Percentiles rank a stretch among this genome's conserved stretches.
Evolutionary conservation across 2,888 invertebrate genomes (phyloP).

Genomic region (Ophion obscuratus): DNA sequence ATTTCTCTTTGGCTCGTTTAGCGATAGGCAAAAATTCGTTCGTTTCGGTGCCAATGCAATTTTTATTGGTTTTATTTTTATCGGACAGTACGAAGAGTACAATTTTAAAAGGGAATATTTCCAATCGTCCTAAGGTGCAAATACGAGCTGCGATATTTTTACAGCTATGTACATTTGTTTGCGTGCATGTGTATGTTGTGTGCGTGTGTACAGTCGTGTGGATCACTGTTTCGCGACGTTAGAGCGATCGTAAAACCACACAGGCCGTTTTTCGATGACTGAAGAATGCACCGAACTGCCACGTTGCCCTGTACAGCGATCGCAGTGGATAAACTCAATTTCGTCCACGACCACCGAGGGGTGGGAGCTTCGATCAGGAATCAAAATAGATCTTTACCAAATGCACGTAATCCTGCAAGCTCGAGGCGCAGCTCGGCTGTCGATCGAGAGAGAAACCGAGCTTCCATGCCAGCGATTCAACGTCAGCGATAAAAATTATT

Average conservation of each 20-base stretch:
- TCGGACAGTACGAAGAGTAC: background rate
- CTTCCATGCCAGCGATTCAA: background rate
- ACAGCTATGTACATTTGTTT: background rate
- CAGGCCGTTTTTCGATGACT: conserved; percentile 75
- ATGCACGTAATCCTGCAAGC: conserved; percentile 43
- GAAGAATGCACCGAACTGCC: conserved; percentile 74
- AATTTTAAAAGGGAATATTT: conserved; percentile 7
- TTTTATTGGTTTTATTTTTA: no score
- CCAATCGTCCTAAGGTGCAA: background rate
- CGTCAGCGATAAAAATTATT: background rate
- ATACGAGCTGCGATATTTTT: background rate
- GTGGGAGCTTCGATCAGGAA: conserved; percentile 80
- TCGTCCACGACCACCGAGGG: conserved; percentile 69
- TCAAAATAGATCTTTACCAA: conserved; percentile 78
- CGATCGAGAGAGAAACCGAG: conserved; percentile 41
- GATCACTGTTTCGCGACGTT: conserved; percentile 35
- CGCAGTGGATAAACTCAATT: conserved; percentile 29
- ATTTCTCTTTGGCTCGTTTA: conserved; percentile 34
- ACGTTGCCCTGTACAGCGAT: conserved; percentile 50
- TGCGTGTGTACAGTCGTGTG: background rate
- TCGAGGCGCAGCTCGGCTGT: conserved; percentile 39
- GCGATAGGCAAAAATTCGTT: conserved; percentile 10
- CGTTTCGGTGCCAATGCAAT: conserved; percentile 3
- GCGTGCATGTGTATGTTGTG: background rate
- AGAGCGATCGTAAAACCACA: conserved; percentile 56